phyloP scores from a whole-genome alignment of 2,888 invertebrate genomes.

The Octonoba sinensis region DNA sequence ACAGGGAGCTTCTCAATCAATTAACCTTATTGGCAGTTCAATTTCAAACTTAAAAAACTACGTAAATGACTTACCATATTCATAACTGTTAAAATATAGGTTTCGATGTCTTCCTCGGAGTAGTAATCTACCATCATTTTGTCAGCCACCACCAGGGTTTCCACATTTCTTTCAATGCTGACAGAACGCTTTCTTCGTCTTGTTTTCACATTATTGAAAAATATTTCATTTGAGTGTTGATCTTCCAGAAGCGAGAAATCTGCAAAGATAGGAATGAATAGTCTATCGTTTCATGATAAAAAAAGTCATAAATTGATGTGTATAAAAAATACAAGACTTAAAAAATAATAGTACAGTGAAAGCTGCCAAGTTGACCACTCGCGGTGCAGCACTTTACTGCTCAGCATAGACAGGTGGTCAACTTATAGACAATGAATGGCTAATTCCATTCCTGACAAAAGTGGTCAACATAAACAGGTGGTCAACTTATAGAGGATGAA shows the following conservation, averaged over 20 bases:
- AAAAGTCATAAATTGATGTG: neutral
- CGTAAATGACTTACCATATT: slow-evolving; percentile 80
- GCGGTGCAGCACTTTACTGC: too few species aligned
- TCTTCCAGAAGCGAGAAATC: neutral
- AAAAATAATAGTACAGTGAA: too few species aligned
- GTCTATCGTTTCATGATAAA: neutral
- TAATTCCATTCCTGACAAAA: too few species aligned
- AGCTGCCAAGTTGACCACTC: too few species aligned
- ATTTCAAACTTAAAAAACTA: too few species aligned
- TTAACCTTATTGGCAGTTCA: too few species aligned
- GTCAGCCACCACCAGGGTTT: slow-evolving; percentile 89
- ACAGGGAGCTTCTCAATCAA: too few species aligned
- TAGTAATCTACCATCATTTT: slow-evolving; percentile 89
- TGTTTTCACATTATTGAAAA: neutral
- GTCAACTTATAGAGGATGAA: too few species aligned
- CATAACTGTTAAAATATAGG: slow-evolving; percentile 90
- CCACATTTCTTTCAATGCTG: slow-evolving; percentile 76
- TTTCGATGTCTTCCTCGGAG: slow-evolving; percentile 83
- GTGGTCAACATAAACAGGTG: too few species aligned
- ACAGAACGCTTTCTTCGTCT: slow-evolving; percentile 69
- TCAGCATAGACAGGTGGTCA: too few species aligned
- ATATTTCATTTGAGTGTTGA: neutral
- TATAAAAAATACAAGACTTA: too few species aligned
- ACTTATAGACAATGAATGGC: too few species aligned
- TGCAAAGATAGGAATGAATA: neutral